Evolutionary conservation across 2,113 vertebrate species (phyloP).

Genomic region (Pterocles orientalis): DNA sequence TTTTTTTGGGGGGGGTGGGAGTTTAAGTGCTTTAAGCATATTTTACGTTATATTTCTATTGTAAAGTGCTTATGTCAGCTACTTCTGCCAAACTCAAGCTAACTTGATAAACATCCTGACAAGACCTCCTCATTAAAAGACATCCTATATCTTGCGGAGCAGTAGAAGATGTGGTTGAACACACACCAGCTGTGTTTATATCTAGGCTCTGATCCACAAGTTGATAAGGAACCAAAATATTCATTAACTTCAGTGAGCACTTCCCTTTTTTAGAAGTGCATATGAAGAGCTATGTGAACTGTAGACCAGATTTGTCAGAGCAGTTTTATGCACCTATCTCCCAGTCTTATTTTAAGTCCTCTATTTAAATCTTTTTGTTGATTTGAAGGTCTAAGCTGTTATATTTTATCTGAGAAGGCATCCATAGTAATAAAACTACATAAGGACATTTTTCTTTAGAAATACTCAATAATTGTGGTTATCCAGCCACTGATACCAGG

Average conservation of each 20-base stretch:
- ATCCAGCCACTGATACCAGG: background rate
- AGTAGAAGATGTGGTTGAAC: slow-evolving; percentile 8
- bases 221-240: slow-evolving; percentile 58
- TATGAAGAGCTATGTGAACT: slow-evolving; percentile 13
- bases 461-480: background rate
- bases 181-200: slow-evolving; percentile 59
- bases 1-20: fast-evolving
- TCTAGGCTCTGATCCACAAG: slow-evolving; percentile 14
- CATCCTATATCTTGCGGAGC: background rate
- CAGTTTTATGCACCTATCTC: background rate
- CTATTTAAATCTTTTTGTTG: background rate
- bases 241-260: slow-evolving; percentile 50
- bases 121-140: background rate
- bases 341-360: background rate
- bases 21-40: background rate
- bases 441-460: background rate
- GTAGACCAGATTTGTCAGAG: background rate
- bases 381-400: background rate
- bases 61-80: background rate
- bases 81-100: background rate
- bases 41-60: background rate
- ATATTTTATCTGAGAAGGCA: background rate
- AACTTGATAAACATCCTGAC: slow-evolving; percentile 28
- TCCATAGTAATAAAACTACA: background rate
- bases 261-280: slow-evolving; percentile 20